These are phyloP conservation scores for Dicroscelio sp. DNA, from an alignment of 2,888 invertebrate species.

Conservation along the genomic window DNA sequence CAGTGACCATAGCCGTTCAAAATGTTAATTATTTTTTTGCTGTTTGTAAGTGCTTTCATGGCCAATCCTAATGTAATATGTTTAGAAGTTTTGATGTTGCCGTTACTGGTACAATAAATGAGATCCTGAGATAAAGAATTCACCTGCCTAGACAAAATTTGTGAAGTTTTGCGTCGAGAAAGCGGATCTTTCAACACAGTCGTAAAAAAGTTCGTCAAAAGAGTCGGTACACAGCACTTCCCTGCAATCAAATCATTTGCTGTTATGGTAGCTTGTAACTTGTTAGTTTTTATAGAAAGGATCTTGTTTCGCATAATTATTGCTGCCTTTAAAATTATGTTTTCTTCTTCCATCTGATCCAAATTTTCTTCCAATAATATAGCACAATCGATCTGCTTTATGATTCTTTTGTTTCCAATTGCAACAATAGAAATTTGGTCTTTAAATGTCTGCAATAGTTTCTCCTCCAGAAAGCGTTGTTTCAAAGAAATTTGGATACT, in stretches of 20 bases:
- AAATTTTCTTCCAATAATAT: constrained; percentile 26
- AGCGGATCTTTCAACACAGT: constrained; percentile 18
- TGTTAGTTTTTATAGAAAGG: background rate
- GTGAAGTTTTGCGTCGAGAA: constrained; percentile 33
- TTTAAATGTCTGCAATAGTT: constrained; percentile 10
- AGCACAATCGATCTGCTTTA: constrained; percentile 6
- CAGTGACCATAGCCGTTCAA: constrained; percentile 86
- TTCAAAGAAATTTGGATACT: background rate
- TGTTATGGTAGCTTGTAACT: constrained; percentile 21
- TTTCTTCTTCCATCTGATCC: constrained; percentile 39
- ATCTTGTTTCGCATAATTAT: constrained; percentile 28
- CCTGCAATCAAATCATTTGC: constrained; percentile 33
- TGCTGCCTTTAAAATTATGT: constrained; percentile 27
- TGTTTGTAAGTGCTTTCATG: constrained; percentile 85
- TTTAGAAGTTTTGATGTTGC: constrained; percentile 85
- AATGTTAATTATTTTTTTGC: constrained; percentile 84
- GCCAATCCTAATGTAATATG: constrained; percentile 85
- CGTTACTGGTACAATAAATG: constrained; percentile 81
- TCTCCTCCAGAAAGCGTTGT: background rate
- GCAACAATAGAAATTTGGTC: constrained; percentile 30
- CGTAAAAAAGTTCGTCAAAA: background rate
- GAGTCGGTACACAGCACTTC: constrained; percentile 29
- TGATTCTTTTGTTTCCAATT: constrained; percentile 13
- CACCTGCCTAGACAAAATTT: constrained; percentile 7
- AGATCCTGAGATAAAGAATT: constrained; percentile 76